Base-by-base conservation (phyloP, 2,113 vertebrate species). In the Nyctereutes procyonoides region DNA sequence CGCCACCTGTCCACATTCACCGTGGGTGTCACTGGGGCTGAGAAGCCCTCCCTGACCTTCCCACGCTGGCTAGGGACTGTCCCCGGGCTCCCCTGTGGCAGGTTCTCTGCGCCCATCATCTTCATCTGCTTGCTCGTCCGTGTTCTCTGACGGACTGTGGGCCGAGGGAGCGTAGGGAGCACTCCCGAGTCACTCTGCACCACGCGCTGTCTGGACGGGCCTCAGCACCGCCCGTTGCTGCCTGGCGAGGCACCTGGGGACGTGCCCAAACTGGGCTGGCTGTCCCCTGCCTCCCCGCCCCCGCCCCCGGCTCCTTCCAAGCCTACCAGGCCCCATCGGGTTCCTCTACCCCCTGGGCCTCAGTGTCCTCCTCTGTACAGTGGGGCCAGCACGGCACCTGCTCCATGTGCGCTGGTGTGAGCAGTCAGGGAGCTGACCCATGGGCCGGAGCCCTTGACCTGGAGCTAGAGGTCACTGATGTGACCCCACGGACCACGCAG, bases 401-500 rank as follows among this genome's bases (percentile, higher is more conserved):
- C 4, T n/a, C 2, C 26, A 12, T 0, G 1, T 48, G 87, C 24
- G n/a, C 53, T 11, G 38, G 1, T 3, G 65, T 14, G 79, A 60
- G 79, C 35, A 19, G 19, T 9, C 22, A 43, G 3, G 6, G 53
- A 79, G 71, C 32, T n/a, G 12, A 60, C 1, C 16, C 3, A 10
- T 0, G 1, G 8, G 14, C 24, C 4, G 28, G 87, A 55, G 73
- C 10, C 8, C 14, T 0, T 17, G 55, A 15, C 24, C 30, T 0
- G 15, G 83, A 81, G 73, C 11, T 8, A 20, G 58, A 76, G 14
- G 83, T 11, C 2, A 28, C 93, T 32, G 81, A 24, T 2, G 1
- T 11, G 0, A 35, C 67, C 67, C 19, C 8, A 10, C 3, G 15
- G 65, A 24, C 24, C 6, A n/a, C 0, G 19, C 0, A 14, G 14